These are phyloP conservation scores for Ophion slaviceki DNA, from an alignment of 2,888 invertebrate genomes.

Conservation along the genomic window DNA sequence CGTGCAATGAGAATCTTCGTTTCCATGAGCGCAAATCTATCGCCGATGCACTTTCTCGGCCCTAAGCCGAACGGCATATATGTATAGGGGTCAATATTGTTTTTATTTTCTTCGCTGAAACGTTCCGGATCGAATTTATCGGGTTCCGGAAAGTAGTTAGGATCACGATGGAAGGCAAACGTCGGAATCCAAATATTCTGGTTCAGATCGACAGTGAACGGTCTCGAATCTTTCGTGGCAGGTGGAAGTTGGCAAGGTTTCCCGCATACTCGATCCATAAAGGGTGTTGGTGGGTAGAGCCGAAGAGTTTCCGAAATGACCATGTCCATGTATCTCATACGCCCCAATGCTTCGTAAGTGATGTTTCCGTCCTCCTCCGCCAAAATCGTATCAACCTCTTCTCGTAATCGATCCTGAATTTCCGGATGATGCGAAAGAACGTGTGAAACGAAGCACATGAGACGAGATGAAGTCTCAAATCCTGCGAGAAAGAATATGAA, in stretches of 20 bases:
- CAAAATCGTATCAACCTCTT: slow-evolving; percentile 72
- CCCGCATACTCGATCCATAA: slow-evolving; percentile 84
- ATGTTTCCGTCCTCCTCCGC: slow-evolving; percentile 51
- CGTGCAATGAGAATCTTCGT: slow-evolving; percentile 61
- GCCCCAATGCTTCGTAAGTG: slow-evolving; percentile 66
- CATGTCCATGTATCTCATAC: slow-evolving; percentile 73
- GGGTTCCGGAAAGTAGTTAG: slow-evolving; percentile 68
- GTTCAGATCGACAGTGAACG: slow-evolving; percentile 42
- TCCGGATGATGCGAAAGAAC: slow-evolving; percentile 78
- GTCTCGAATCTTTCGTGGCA: slow-evolving; percentile 30
- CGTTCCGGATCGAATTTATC: slow-evolving; percentile 70
- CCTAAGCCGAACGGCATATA: slow-evolving; percentile 76
- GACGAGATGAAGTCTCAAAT: slow-evolving; percentile 71
- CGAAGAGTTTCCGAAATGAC: slow-evolving; percentile 83
- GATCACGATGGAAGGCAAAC: slow-evolving; percentile 72
- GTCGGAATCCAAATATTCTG: slow-evolving; percentile 65
- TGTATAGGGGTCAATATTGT: slow-evolving; percentile 68
- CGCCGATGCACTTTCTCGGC: slow-evolving; percentile 69
- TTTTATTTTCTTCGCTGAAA: slow-evolving; percentile 64
- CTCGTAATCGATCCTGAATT: slow-evolving; percentile 82
- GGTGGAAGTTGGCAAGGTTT: slow-evolving; percentile 84
- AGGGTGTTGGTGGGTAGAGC: slow-evolving; percentile 84
- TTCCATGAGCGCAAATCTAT: slow-evolving; percentile 66
- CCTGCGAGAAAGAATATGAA: slow-evolving; percentile 74
- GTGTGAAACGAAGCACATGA: slow-evolving; percentile 70